A percentile compares a stretch with the other conserved stretches of the same genome.
Conservation (phyloP, 2,797 vertebrate species). For the Anabacerthia variegaticeps region DNA sequence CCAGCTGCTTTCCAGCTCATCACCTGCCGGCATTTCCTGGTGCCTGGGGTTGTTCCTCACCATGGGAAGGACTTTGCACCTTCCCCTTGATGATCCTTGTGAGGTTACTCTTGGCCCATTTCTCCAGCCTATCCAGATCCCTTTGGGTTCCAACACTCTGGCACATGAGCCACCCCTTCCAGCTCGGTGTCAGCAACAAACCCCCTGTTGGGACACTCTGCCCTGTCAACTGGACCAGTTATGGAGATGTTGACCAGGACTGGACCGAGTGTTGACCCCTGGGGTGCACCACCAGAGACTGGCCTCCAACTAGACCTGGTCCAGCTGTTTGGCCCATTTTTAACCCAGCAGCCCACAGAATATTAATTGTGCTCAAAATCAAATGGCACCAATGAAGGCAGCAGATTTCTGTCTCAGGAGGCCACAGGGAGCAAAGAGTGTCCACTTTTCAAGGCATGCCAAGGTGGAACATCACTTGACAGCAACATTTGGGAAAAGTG, state of each 20-base stretch:
- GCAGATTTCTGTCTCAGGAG: background rate
- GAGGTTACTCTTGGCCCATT: background rate
- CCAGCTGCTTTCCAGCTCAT: background rate
- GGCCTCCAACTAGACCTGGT: background rate
- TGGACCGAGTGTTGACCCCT: background rate
- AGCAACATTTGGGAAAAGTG: background rate
- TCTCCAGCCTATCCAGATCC: background rate
- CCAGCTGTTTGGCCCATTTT: background rate
- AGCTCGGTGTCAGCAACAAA: background rate
- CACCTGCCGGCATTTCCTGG: background rate
- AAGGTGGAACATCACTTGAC: background rate
- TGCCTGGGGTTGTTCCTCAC: background rate
- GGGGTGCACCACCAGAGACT: background rate
- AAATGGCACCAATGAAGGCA: background rate
- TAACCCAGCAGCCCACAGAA: fast-evolving
- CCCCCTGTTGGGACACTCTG: background rate
- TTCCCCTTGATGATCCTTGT: background rate
- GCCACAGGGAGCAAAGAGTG: fast-evolving
- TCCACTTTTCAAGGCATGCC: background rate
- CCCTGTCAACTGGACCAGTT: background rate
- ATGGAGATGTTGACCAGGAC: background rate
- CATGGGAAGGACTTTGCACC: background rate
- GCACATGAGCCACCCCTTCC: background rate
- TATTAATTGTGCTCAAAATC: background rate
- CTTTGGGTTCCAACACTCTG: background rate